A percentile compares a stretch with the other conserved stretches of the same genome.
Evolutionary conservation across 1,140 invertebrate genomes (phyloP).

Genomic region (Scaptomyza pallida): DNA sequence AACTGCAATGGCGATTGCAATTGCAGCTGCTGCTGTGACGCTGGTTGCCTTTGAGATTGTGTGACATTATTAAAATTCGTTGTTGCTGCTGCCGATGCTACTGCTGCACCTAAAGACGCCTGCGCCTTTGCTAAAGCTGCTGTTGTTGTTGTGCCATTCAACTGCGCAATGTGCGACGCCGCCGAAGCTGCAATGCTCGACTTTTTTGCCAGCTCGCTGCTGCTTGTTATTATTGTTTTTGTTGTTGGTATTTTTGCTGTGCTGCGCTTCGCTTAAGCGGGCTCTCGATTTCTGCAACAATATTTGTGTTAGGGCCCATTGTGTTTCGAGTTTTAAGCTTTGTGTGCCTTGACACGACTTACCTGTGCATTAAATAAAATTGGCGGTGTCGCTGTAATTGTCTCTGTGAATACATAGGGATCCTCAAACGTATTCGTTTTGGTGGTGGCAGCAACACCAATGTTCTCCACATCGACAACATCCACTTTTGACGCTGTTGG

Average conservation of each 20-base stretch:
- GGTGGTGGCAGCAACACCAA: conserved; percentile 48
- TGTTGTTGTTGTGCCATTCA: conserved; percentile 47
- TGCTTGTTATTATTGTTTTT: conserved; percentile 30
- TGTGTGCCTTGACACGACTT: conserved; percentile 17
- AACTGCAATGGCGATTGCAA: conserved; percentile 47
- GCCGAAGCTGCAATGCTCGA: conserved; percentile 47
- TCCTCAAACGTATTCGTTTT: conserved; percentile 78
- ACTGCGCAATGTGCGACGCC: conserved; percentile 45
- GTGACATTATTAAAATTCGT: conserved; percentile 80
- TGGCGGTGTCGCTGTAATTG: conserved; percentile 78
- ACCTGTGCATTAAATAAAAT: conserved; percentile 84
- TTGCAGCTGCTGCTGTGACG: conserved; percentile 59
- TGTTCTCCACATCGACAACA: conserved; percentile 47
- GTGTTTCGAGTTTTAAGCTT: conserved; percentile 9
- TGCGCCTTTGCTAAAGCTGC: conserved; percentile 62
- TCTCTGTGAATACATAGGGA: conserved; percentile 84
- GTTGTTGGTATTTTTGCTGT: conserved; percentile 45
- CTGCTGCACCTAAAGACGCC: conserved; percentile 60
- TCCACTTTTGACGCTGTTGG: conserved; percentile 15
- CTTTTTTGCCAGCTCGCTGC: conserved; percentile 35
- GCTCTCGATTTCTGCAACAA: conserved; percentile 75
- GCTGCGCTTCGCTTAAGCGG: conserved; percentile 68
- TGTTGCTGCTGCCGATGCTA: conserved; percentile 43
- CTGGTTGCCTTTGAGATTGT: conserved; percentile 72
- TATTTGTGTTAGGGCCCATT: conserved; percentile 8